phyloP scores from a whole-genome alignment of 2,888 invertebrate genomes.

The Creontiades dilutus region DNA sequence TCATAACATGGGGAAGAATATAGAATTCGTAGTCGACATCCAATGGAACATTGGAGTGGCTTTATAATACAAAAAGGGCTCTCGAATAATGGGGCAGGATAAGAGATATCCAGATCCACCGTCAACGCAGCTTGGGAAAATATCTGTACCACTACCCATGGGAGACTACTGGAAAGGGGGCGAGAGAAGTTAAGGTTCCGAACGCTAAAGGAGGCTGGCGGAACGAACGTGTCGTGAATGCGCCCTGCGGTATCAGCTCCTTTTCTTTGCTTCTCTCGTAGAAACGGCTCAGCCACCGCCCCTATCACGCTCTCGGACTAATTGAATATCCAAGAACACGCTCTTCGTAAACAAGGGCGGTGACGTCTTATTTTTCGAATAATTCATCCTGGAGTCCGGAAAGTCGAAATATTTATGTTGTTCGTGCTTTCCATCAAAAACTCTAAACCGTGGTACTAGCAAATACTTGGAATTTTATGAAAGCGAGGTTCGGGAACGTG shows the following conservation, averaged over 20 bases:
- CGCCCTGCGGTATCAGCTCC: constrained; percentile 39
- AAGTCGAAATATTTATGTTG: constrained; percentile 10
- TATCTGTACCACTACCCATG: neutral
- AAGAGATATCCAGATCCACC: constrained; percentile 6
- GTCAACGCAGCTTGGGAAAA: neutral
- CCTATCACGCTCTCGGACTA: constrained; percentile 44
- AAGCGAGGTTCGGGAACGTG: no score
- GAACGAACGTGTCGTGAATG: constrained; percentile 40
- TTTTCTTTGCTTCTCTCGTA: neutral
- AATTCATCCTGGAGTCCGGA: neutral
- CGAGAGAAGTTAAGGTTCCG: neutral
- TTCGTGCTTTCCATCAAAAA: neutral
- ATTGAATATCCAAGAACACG: constrained; percentile 46
- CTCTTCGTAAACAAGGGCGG: constrained; percentile 21
- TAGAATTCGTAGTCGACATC: no score
- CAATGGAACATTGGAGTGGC: no score
- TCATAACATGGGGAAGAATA: no score
- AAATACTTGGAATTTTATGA: no score
- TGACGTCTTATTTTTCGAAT: constrained; percentile 45
- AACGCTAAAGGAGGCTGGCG: neutral
- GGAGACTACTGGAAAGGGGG: neutral
- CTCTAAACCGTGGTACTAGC: no score
- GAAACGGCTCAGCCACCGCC: neutral
- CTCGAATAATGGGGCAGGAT: neutral
- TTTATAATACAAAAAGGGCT: no score